Evolutionary conservation across 2,113 vertebrate species (phyloP), one percentile per base, ranked within the genome.

Genomic region (Saiga tatarica): DNA sequence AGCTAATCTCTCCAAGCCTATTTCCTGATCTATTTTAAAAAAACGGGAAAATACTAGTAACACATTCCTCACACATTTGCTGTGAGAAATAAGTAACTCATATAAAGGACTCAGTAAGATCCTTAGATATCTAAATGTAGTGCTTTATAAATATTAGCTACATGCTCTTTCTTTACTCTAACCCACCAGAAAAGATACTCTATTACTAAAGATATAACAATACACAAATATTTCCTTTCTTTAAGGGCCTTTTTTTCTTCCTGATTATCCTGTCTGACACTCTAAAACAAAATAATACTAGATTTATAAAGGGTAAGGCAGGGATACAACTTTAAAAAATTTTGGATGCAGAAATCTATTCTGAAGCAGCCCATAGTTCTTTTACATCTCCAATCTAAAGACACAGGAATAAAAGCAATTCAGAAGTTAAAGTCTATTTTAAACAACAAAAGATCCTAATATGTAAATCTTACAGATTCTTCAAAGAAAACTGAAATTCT

Each of bases 351-450:
- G 81, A 97, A 97, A 91, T 50, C 47, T 83, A 87, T 81, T 89
- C 78, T 95, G 14, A 96, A 86, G n/a, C 59, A 81, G 23, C 78
- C 33, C 60, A 28, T 4, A 96, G 33, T 13, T 57, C 78, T 89
- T 90, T 91, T 42, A 55, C 2, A 52, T 86, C 60, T 98, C 92
- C 39, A 87, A 60, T 50, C 25, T 78, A 30, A 95, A 84, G 84
- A 85, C 6, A 53, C 59, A 88, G 25, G 74, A 84, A 57, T 71
- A 57, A 93, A 95, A 57, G 33, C 91, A 97, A 94, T 78, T 67
- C 39, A 88, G 55, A 92, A 96, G 94, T 67, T 42, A 95, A 97
- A 92, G 8, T 5, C 36, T 45, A 92, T 87, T 94, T 95, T 88
- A 87, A 78, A 93, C 9, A 45, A 92, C 2, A 78, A 89, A 94